Evolutionary conservation across 1,140 invertebrate species (phyloP).

Genomic region (Drosophila truncata): DNA sequence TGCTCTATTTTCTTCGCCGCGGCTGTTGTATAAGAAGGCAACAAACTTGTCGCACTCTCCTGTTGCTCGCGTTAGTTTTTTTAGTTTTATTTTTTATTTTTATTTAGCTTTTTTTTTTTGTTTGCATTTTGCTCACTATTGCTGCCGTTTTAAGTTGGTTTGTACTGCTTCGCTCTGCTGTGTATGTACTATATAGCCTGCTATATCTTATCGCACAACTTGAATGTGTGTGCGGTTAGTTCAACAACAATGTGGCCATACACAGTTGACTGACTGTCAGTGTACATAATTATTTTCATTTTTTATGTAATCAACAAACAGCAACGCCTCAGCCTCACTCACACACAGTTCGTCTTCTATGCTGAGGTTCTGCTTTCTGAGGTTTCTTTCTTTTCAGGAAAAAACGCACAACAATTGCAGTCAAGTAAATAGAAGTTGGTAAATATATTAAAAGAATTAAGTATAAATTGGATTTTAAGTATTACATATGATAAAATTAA

Average conservation of each 20-base stretch:
- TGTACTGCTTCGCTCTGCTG: background rate
- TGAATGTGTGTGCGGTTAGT: conserved; percentile 20
- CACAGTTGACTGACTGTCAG: too few relatives aligned
- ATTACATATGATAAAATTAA: background rate
- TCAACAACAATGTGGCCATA: conserved; percentile 41
- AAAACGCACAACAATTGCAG: conserved; percentile 24
- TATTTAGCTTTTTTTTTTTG: conserved; percentile 35
- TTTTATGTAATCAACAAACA: conserved; percentile 80
- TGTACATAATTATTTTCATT: conserved; percentile 79
- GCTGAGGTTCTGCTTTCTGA: conserved; percentile 48
- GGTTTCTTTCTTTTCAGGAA: conserved; percentile 31
- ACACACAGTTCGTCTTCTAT: conserved; percentile 27
- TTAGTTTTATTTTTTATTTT: conserved; percentile 40
- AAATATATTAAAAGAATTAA: background rate
- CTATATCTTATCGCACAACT: conserved; percentile 70
- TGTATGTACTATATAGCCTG: conserved; percentile 6
- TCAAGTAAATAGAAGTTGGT: conserved; percentile 41
- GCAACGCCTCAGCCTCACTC: conserved; percentile 51
- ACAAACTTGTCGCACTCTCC: conserved; percentile 56
- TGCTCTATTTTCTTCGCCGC: conserved; percentile 36
- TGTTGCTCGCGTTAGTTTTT: conserved; percentile 45
- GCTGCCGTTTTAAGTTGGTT: conserved; percentile 25
- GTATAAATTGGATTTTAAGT: background rate
- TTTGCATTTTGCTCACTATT: conserved; percentile 76
- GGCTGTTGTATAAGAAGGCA: conserved; percentile 55